Evolutionary conservation across 2,797 vertebrate species (phyloP).

Genomic region (Manis crassicaudata): DNA sequence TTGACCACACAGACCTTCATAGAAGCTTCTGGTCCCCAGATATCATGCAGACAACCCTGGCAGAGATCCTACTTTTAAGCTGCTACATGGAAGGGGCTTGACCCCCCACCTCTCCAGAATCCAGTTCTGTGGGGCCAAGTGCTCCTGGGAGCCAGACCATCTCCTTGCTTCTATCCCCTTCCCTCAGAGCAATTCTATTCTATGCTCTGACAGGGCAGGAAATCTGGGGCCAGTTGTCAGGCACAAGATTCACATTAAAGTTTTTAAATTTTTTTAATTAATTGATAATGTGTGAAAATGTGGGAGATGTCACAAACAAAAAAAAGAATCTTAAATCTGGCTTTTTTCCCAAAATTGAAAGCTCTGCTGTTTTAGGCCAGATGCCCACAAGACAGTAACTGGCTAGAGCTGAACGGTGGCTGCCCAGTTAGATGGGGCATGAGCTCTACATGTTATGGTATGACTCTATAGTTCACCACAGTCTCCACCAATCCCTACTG

Average conservation of each 20-base stretch:
- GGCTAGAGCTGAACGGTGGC: neutral
- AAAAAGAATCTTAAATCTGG: neutral
- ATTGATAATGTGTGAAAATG: neutral
- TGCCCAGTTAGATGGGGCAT: neutral
- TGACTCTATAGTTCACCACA: too few species aligned
- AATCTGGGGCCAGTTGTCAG: neutral
- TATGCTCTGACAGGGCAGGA: neutral
- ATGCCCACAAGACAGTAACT: neutral
- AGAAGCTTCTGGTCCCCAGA: neutral
- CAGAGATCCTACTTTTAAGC: neutral
- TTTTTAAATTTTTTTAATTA: slow-evolving; percentile 12
- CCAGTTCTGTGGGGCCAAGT: neutral
- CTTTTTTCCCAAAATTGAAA: neutral
- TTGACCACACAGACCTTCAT: neutral
- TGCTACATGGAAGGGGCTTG: neutral
- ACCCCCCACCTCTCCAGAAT: neutral
- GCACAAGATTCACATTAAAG: neutral
- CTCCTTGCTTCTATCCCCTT: neutral
- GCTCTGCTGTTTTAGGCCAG: neutral
- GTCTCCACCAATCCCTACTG: neutral
- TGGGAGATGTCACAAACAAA: neutral
- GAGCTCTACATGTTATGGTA: neutral
- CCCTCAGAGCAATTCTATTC: neutral
- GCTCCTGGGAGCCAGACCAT: neutral
- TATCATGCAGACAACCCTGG: neutral